Evolutionary conservation across 1,140 invertebrate genomes (phyloP).

Genomic region (Drosophila micromelanica): DNA sequence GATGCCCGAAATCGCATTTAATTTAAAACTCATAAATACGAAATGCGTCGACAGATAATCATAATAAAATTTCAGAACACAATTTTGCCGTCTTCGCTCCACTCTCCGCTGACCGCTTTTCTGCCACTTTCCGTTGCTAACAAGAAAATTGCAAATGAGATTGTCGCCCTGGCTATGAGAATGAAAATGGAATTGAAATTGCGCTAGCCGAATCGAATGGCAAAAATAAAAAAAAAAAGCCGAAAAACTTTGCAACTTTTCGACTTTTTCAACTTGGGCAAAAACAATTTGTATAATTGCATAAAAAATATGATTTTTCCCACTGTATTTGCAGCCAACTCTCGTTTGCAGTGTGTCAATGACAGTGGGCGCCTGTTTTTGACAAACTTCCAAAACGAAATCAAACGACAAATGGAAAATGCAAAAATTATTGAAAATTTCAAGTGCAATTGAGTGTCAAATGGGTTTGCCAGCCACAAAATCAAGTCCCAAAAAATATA

Average conservation of each 20-base stretch:
- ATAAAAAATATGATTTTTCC: constrained; percentile 17
- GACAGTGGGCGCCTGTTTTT: constrained; percentile 36
- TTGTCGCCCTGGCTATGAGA: constrained; percentile 36
- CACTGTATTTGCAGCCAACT: constrained; percentile 4
- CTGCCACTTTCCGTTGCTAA: constrained; percentile 5
- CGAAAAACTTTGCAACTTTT: constrained; percentile 10
- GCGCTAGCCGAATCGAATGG: not conserved
- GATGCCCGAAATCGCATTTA: constrained; percentile 70
- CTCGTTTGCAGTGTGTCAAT: constrained; percentile 24
- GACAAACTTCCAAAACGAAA: constrained; percentile 38
- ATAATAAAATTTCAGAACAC: constrained; percentile 63
- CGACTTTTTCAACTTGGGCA: constrained; percentile 2
- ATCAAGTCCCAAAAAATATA: not conserved
- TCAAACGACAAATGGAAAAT: constrained; percentile 53
- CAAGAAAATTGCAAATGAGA: constrained; percentile 59
- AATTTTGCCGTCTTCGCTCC: constrained; percentile 18
- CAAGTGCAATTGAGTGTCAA: constrained; percentile 72
- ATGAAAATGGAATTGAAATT: constrained; percentile 46
- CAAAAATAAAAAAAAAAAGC: not conserved
- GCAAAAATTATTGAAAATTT: constrained; percentile 65
- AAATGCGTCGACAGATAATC: constrained; percentile 66
- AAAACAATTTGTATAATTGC: constrained; percentile 63
- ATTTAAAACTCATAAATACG: constrained; percentile 81
- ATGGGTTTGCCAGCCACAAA: constrained; percentile 44
- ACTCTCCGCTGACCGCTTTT: no score